Percentiles rank a stretch among this genome's conserved stretches.
These are phyloP conservation scores for Acropora tenuis DNA, from an alignment of 64 coral and sea anemone species.

Conservation along the genomic window DNA sequence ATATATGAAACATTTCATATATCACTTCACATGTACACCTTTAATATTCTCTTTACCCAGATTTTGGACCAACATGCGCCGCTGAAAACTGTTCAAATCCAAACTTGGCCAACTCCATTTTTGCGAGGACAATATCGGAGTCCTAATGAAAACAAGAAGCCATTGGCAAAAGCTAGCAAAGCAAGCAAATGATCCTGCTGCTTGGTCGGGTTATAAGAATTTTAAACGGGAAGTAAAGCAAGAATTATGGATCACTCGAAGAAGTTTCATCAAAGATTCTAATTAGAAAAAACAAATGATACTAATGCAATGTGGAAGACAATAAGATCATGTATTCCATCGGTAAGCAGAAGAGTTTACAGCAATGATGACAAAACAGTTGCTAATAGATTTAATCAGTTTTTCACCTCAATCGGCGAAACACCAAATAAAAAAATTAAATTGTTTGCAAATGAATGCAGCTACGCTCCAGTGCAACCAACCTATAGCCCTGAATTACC, in stretches of 20 bases:
- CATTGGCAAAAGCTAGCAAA: constrained; percentile 72
- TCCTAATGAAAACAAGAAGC: constrained; percentile 70
- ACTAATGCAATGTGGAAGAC: constrained; percentile 59
- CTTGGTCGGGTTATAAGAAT: constrained; percentile 50
- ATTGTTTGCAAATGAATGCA: neutral
- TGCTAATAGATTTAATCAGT: neutral
- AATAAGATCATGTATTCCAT: constrained; percentile 64
- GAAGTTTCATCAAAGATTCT: constrained; percentile 19
- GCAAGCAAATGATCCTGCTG: constrained; percentile 49
- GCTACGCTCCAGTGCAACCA: neutral
- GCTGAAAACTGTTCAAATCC: constrained; percentile 53
- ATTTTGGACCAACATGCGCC: constrained; percentile 58
- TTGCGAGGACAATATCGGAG: constrained; percentile 58
- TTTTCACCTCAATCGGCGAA: neutral
- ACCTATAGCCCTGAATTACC: neutral
- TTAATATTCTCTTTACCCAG: neutral
- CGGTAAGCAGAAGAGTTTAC: neutral
- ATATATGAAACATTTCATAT: no score
- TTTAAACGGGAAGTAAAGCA: constrained; percentile 47
- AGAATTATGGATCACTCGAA: constrained; percentile 19
- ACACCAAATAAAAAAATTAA: neutral
- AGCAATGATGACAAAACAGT: constrained; percentile 1
- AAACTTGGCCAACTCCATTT: constrained; percentile 48
- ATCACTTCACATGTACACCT: no score
- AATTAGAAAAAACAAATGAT: constrained; percentile 48